phyloP scores from a whole-genome alignment of 2,888 invertebrate species.

The Sphaeridia pumilis region DNA sequence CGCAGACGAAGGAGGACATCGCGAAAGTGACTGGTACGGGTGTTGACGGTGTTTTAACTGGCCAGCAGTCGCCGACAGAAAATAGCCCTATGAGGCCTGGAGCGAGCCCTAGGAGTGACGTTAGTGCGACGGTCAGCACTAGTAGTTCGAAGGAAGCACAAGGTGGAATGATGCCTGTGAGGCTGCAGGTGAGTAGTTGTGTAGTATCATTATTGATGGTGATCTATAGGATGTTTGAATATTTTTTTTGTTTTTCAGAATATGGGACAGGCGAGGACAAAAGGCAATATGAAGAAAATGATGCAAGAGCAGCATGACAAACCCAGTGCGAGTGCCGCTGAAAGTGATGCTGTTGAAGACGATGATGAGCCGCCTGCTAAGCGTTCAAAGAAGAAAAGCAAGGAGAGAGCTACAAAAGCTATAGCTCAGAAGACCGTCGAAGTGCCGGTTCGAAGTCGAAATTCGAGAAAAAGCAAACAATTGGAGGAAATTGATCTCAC shows the following conservation, averaged over 20 bases:
- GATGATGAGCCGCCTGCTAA: conserved; percentile 9
- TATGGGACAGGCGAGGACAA: conserved; percentile 33
- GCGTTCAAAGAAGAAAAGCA: conserved; percentile 1
- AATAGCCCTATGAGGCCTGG: not conserved
- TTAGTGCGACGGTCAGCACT: conserved; percentile 3
- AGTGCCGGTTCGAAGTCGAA: not conserved
- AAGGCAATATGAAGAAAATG: conserved; percentile 32
- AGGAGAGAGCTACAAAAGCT: not conserved
- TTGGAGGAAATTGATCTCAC: not conserved
- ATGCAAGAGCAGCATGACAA: conserved; percentile 27
- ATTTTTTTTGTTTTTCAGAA: conserved; percentile 18
- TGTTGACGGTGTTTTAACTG: not conserved
- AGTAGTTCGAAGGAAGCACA: conserved; percentile 9
- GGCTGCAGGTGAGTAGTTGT: conserved; percentile 22
- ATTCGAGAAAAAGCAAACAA: not conserved
- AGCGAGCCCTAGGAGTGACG: not conserved
- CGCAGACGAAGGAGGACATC: too few relatives aligned
- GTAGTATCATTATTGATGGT: not conserved
- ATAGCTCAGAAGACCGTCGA: not conserved
- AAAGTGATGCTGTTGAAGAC: conserved; percentile 5
- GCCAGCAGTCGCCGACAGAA: not conserved
- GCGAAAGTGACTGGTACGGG: not conserved
- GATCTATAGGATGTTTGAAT: not conserved
- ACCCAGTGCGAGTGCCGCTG: conserved; percentile 8
- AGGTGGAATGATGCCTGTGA: conserved; percentile 29